Base-by-base conservation (phyloP, 2,888 invertebrate genomes). In the Hipparchia semele region DNA sequence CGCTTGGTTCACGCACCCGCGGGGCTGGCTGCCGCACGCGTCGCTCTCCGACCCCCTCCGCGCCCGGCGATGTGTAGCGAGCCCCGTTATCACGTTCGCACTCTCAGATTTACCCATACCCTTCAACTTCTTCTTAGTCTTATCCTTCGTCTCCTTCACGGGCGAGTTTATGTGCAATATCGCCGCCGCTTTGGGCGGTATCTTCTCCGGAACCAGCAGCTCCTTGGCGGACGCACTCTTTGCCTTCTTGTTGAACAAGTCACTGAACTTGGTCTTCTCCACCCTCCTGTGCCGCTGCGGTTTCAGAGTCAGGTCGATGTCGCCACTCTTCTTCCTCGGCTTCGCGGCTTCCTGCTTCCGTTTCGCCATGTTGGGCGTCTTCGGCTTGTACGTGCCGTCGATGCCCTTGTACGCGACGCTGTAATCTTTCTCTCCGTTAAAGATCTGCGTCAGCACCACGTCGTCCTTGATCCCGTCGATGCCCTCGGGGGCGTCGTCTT, bases 131-230 rank as follows among this genome's bases (percentile, higher is more conserved):
- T 88, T 92, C 84, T 90, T 91, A 73, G 81, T 83, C 74, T 88
- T 91, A 12, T 71, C 75, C 53, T 70, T 75, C 9, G 65, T 33
- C 51, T 65, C 65, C 33, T 79, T 86, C 66, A 86, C 87, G 39
- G 92, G 91, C 39, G 92, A 90, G 74, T 95, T 94, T 75, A 96
- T 95, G 75, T 95, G 95, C 64, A 95, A 81, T 51, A 95, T 82
- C 3, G 95, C 95, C 0, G 95, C 95, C 1, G 95, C 95, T 85
- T 96, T 95, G 0, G 95, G 95, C 7, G 95, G 95, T 75, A 95
- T 94, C 75, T 90, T 89, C 54, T 94, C 89, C 0, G 95, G 95
- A 64, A 92, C 83, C 58, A 90, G 74, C 33, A 94, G 76, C 75
- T 92, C 91, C 72, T 93, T 94, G n/a, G 91, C 89, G 2, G 90